phyloP scores from a whole-genome alignment of 2,888 invertebrate genomes.

The Athalia circularis region DNA sequence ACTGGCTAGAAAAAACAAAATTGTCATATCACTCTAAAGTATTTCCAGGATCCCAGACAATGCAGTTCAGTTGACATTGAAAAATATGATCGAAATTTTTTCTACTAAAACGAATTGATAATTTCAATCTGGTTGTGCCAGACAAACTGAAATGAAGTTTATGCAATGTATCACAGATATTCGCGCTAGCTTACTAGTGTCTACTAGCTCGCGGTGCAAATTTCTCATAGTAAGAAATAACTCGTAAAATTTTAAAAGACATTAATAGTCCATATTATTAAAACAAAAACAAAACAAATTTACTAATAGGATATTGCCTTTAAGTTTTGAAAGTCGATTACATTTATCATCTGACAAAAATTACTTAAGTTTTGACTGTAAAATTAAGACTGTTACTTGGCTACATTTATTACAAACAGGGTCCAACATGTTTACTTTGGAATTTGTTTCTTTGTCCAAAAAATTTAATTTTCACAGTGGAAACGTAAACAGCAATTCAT shows the following conservation, averaged over 20 bases:
- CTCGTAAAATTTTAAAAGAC: conserved; percentile 5
- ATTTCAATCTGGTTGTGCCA: conserved; percentile 11
- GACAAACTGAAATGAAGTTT: conserved; percentile 32
- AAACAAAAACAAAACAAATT: conserved; percentile 15
- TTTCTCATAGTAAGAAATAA: conserved; percentile 31
- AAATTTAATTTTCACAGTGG: conserved; percentile 30
- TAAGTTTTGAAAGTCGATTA: not conserved
- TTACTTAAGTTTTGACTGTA: conserved; percentile 7
- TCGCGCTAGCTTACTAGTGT: conserved; percentile 31
- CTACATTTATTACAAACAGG: not conserved
- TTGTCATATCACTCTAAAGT: conserved; percentile 14
- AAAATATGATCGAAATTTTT: conserved; percentile 18
- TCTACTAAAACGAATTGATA: conserved; percentile 25
- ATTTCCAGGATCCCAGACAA: conserved; percentile 11
- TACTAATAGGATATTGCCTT: conserved; percentile 12
- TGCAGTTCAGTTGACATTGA: conserved; percentile 6
- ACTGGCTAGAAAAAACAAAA: conserved; percentile 8
- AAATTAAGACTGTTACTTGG: not conserved
- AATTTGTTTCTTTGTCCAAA: conserved; percentile 33
- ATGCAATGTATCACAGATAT: conserved; percentile 41
- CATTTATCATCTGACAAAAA: not conserved
- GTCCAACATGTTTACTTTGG: conserved; percentile 4
- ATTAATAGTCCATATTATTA: not conserved
- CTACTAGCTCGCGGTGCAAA: conserved; percentile 37
- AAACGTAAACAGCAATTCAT: not conserved